A percentile compares a stretch with the other conserved stretches of the same genome.
phyloP scores from a whole-genome alignment of 2,113 vertebrate genomes.

The Xenopus laevis region DNA sequence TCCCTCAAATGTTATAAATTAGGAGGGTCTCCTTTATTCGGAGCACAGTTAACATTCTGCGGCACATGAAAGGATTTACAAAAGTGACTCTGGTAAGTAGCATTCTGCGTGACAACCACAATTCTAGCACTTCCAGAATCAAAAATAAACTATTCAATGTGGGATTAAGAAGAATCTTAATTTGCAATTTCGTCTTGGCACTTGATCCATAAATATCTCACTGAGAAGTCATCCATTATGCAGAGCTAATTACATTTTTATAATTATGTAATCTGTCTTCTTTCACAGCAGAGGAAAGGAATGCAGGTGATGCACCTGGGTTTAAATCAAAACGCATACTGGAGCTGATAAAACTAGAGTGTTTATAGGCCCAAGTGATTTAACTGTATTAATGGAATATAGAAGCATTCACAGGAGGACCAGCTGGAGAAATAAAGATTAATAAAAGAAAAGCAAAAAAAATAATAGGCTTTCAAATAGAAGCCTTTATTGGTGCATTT shows the following conservation, averaged over 20 bases:
- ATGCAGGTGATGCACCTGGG: constrained; percentile 7
- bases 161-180: constrained; percentile 3
- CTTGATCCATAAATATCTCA: constrained; percentile 14
- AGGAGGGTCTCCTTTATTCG: no score
- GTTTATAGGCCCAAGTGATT: not conserved
- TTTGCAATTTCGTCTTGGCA: not conserved
- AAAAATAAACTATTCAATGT: not conserved
- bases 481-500: no score
- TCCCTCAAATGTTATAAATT: no score
- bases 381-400: not conserved
- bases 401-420: no score
- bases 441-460: no score
- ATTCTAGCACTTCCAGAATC: not conserved
- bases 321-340: not conserved
- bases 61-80: no score
- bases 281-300: not conserved
- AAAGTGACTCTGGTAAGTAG: no score
- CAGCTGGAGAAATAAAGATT: no score
- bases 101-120: not conserved
- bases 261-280: constrained; percentile 10
- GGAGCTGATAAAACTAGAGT: not conserved
- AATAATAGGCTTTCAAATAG: no score
- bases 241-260: constrained; percentile 12
- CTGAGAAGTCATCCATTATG: constrained; percentile 11
- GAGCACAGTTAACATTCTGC: no score